These are phyloP conservation scores for Sycobia sp. DNA, from an alignment of 1,140 invertebrate genomes.

Conservation along the genomic window DNA sequence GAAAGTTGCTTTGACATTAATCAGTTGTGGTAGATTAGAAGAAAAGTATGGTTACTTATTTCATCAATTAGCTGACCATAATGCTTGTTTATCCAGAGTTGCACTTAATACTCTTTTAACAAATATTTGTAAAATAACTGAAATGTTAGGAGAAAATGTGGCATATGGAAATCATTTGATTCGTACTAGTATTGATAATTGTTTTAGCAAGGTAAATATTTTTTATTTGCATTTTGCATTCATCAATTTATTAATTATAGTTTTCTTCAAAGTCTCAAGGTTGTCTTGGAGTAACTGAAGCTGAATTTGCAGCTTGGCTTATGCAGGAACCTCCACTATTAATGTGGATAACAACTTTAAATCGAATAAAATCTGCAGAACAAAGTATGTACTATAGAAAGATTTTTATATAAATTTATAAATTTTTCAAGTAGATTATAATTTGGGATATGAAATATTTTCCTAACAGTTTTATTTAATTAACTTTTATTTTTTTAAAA, in stretches of 20 bases:
- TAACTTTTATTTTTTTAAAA: too few relatives aligned
- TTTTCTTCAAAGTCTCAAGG: constrained; percentile 55
- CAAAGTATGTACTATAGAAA: constrained; percentile 49
- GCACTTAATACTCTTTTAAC: constrained; percentile 60
- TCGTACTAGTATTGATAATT: constrained; percentile 61
- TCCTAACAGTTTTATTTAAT: background rate
- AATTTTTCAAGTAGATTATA: background rate
- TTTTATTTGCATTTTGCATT: constrained; percentile 18
- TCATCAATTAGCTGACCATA: constrained; percentile 65
- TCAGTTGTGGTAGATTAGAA: constrained; percentile 62
- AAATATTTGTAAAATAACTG: constrained; percentile 61
- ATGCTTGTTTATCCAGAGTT: constrained; percentile 62
- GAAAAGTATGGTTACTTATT: constrained; percentile 69
- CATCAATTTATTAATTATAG: constrained; percentile 7
- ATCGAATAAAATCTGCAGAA: constrained; percentile 65
- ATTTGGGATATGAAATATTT: background rate
- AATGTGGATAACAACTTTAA: constrained; percentile 68
- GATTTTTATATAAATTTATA: background rate
- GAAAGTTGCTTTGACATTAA: constrained; percentile 63
- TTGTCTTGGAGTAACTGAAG: constrained; percentile 63
- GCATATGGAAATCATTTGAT: constrained; percentile 64
- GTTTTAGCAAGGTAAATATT: constrained; percentile 60
- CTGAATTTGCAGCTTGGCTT: constrained; percentile 65
- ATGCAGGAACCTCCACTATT: constrained; percentile 66
- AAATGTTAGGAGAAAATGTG: constrained; percentile 63